Conservation (phyloP, 2,113 vertebrate genomes). For the Psammodynastes pulverulentus region DNA sequence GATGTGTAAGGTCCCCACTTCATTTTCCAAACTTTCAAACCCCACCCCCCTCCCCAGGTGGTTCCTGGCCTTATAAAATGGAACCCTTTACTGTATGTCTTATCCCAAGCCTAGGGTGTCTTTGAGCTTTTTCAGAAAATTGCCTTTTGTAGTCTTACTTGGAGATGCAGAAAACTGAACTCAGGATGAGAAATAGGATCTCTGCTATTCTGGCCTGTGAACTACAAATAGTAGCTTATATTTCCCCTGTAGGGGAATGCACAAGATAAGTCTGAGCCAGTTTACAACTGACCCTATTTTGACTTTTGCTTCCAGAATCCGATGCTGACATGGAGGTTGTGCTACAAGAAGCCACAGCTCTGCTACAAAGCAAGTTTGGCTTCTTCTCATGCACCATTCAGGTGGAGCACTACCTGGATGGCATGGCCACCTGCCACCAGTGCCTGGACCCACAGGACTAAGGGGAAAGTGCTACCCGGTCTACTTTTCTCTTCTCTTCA, state of each 20-base stretch:
- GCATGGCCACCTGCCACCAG: conserved; percentile 78
- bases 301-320: conserved; percentile 69
- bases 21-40: background rate
- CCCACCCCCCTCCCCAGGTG: background rate
- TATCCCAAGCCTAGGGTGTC: background rate
- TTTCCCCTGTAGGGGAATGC: background rate
- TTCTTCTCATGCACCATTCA: conserved; percentile 88
- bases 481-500: background rate
- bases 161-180: background rate
- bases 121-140: background rate
- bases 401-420: conserved; percentile 82
- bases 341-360: conserved; percentile 79
- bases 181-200: background rate
- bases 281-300: background rate
- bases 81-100: background rate
- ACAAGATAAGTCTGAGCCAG: background rate
- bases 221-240: background rate
- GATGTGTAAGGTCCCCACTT: background rate
- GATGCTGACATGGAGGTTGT: conserved; percentile 74
- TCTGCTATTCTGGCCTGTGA: background rate
- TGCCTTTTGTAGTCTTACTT: background rate
- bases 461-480: background rate
- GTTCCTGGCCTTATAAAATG: background rate
- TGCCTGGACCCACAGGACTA: conserved; percentile 81
- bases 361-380: conserved; percentile 83